Conservation (phyloP, 2,797 vertebrate species). For the Clarias pachynema region DNA sequence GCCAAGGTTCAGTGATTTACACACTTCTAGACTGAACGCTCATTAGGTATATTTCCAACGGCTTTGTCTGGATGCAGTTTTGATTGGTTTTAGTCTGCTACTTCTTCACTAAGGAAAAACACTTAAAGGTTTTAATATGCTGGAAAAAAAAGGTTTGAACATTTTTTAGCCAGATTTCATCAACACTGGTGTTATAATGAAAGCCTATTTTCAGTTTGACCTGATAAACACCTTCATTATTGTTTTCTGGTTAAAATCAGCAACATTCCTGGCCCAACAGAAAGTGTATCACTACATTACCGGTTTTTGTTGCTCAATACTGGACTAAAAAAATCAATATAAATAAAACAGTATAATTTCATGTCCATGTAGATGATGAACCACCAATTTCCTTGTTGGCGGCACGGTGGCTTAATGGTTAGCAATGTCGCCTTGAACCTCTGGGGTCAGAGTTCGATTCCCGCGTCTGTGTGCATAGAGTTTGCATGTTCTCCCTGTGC, state of each 20-base stretch:
- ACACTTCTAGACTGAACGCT: not conserved
- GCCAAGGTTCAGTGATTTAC: constrained; percentile 12
- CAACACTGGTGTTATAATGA: not conserved
- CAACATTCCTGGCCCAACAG: not conserved
- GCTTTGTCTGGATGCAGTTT: constrained; percentile 12
- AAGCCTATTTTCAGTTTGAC: not conserved
- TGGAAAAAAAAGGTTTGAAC: not conserved
- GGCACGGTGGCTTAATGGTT: too few species aligned
- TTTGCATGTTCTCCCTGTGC: too few species aligned
- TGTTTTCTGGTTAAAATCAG: not conserved
- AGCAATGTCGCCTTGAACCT: too few species aligned
- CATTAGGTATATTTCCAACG: constrained; percentile 15
- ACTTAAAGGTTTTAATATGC: not conserved
- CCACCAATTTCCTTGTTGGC: not conserved
- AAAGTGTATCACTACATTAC: not conserved
- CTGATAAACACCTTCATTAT: not conserved
- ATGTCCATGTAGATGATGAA: not conserved
- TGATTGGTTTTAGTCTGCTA: constrained; percentile 14
- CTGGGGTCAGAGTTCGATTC: too few species aligned
- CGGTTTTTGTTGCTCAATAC: not conserved
- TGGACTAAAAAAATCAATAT: not conserved
- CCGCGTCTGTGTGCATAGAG: too few species aligned
- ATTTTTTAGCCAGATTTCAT: not conserved
- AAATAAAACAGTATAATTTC: not conserved
- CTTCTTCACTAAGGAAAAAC: constrained; percentile 7